Evolutionary conservation across 2,113 vertebrate genomes (phyloP).

Genomic region (Lonchura striata): DNA sequence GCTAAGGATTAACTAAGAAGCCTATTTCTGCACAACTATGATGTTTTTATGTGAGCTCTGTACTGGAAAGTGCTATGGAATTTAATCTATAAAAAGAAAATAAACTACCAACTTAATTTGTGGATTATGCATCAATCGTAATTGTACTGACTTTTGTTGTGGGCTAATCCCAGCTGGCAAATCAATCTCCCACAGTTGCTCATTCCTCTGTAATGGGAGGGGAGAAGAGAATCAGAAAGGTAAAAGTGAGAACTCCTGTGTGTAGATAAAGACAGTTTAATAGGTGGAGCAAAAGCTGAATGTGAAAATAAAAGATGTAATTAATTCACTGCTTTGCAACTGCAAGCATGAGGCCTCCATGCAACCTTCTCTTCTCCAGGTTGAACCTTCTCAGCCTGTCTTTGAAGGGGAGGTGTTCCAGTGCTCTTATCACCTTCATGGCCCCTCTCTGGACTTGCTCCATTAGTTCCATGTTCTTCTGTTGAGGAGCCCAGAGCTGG

Average conservation of each 20-base stretch:
- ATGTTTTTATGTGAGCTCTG: not conserved
- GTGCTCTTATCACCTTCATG: not conserved
- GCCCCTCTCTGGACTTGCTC: not conserved
- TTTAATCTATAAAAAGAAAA: not conserved
- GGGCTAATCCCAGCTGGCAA: not conserved
- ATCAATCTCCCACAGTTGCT: not conserved
- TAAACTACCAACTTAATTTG: not conserved
- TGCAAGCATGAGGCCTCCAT: too few species aligned
- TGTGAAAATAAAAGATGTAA: not conserved
- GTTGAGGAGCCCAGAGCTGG: not conserved
- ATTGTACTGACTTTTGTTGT: not conserved
- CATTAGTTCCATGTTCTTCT: not conserved
- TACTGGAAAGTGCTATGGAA: not conserved
- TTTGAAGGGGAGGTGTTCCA: not conserved
- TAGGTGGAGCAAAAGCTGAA: not conserved
- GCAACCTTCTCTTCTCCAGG: not conserved
- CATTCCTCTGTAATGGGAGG: rapidly evolving
- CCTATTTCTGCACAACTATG: not conserved
- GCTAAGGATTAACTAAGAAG: not conserved
- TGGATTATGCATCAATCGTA: not conserved
- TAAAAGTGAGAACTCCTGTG: not conserved
- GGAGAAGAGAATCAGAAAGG: rapidly evolving
- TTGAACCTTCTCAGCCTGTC: not conserved
- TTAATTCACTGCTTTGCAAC: not conserved
- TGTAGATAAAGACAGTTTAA: not conserved